Base-by-base conservation (phyloP, 2,797 vertebrate genomes). In the Phrynocephalus guinanensis region DNA sequence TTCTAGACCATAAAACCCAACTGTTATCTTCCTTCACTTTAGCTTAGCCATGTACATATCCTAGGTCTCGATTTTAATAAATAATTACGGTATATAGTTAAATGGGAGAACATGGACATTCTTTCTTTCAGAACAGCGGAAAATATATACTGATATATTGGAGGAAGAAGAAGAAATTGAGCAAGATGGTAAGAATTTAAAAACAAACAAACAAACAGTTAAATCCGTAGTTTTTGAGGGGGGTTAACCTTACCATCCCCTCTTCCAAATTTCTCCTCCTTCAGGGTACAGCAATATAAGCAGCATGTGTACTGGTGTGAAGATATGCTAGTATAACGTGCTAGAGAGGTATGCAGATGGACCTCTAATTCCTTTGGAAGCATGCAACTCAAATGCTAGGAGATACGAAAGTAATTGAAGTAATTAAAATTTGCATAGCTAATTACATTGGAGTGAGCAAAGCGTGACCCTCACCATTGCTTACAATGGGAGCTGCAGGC, bases 121-220 rank as follows among this genome's bases (percentile, higher is more conserved):
- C 24, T 82, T 76, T 85, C 44, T 85, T 81, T 68, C 56, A 88
- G 87, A 8, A 16, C 4, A 33, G 56, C 71, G 3, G 30, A 3
- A 7, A 20, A 2, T 50, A 85, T n/a, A 24, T 50, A 16, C 11
- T 68, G 15, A 78, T 38, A 4, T 33, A 33, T 18, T 20, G 60
- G 71, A 38, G n/a, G 82, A 84, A 4, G 78, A 81, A 70, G 70
- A 84, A 8, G 22, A 79, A 44, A 24, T n/a, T 10, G 50, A 87
- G 18, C n/a, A n/a, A 1, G 56, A 48, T 8, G 63, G 87, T 85
- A 88, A 82, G 79, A 30, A 26, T 76, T 76, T 71, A 30, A 26
- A n/a, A n/a, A n/a, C n/a, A 82, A 76, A 68, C 3, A 68, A 76
- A 70, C 1, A 2, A 38, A 81, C 20, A 5, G 52, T 68, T 67